Evolutionary conservation across 2,888 invertebrate genomes (phyloP).

Genomic region (Drosophila sordidapex): DNA sequence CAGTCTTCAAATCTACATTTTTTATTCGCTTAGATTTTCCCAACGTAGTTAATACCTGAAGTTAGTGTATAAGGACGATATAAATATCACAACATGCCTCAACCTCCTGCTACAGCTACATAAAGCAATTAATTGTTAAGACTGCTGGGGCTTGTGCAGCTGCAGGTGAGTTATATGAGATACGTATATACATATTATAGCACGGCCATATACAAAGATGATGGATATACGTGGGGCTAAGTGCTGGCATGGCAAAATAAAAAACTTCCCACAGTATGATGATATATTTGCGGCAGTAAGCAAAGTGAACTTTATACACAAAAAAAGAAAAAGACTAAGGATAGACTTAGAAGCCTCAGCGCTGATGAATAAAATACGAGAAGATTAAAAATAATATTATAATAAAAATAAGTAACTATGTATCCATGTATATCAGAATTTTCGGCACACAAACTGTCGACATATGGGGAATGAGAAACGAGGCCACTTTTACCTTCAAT

Average conservation of each 20-base stretch:
- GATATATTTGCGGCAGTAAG: constrained; percentile 42
- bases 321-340: constrained; percentile 12
- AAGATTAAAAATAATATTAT: neutral
- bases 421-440: neutral
- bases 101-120: constrained; percentile 39
- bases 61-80: constrained; percentile 33
- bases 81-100: constrained; percentile 45
- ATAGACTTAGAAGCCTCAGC: constrained; percentile 22
- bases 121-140: constrained; percentile 65
- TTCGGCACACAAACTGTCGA: constrained; percentile 10
- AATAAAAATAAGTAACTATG: neutral
- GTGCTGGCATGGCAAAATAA: constrained; percentile 35
- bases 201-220: constrained; percentile 41
- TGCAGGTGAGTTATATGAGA: constrained; percentile 62
- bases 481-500: constrained; percentile 65
- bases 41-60: neutral
- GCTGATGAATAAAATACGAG: constrained; percentile 7
- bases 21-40: neutral
- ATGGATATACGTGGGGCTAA: constrained; percentile 54
- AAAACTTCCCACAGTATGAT: constrained; percentile 13
- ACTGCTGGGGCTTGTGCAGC: constrained; percentile 54
- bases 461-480: constrained; percentile 15
- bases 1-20: neutral
- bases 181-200: constrained; percentile 34
- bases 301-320: constrained; percentile 23